phyloP scores from a whole-genome alignment of 1,140 invertebrate species.

The Manduca sexta region DNA sequence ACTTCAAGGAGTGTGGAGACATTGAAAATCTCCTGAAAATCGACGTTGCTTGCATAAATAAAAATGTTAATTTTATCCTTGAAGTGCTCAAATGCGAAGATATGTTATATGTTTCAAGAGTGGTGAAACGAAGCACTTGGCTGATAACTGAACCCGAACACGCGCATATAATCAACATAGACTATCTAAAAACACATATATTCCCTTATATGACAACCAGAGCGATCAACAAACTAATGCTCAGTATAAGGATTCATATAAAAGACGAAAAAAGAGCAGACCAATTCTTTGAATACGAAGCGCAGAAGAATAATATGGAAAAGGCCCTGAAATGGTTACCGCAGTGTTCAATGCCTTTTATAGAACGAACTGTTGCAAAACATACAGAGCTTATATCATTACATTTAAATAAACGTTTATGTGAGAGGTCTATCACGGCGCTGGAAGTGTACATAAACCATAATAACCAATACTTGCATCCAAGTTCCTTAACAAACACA shows the following conservation, averaged over 20 bases:
- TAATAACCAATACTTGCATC: not conserved
- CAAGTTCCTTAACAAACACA: not conserved
- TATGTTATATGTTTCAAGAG: constrained; percentile 42
- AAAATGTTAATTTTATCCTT: constrained; percentile 35
- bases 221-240: constrained; percentile 35
- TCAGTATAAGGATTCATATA: constrained; percentile 35
- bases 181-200: constrained; percentile 30
- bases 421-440: constrained; percentile 33
- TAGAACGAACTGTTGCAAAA: constrained; percentile 29
- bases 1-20: constrained; percentile 29
- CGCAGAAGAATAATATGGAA: constrained; percentile 22
- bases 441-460: constrained; percentile 11
- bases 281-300: constrained; percentile 36
- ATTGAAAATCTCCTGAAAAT: constrained; percentile 44
- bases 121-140: constrained; percentile 38
- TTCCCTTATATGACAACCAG: constrained; percentile 37
- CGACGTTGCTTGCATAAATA: constrained; percentile 33
- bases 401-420: constrained; percentile 29
- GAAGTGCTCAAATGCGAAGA: constrained; percentile 36
- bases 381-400: constrained; percentile 17
- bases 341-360: constrained; percentile 34
- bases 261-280: constrained; percentile 40
- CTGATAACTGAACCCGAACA: constrained; percentile 38
- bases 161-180: constrained; percentile 38
- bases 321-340: constrained; percentile 41